A percentile compares a stretch with the other conserved stretches of the same genome.
These are phyloP conservation scores for Standfussiana lucernea DNA, from an alignment of 2,888 invertebrate species.

Conservation along the genomic window DNA sequence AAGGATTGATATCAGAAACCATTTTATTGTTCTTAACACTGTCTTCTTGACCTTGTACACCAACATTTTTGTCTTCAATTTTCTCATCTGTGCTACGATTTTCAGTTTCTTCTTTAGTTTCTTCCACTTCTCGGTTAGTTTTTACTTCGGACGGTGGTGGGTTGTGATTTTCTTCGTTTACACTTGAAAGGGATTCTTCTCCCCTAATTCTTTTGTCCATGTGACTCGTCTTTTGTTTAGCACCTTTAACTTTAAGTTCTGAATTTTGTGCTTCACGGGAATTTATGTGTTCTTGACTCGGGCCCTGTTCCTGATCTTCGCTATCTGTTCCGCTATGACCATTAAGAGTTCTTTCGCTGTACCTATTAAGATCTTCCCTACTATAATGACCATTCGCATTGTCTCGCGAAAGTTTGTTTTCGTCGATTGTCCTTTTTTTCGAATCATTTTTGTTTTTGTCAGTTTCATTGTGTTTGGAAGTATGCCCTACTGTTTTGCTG, in stretches of 20 bases:
- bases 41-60: neutral
- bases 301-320: neutral
- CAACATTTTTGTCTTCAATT: neutral
- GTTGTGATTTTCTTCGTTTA: neutral
- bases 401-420: neutral
- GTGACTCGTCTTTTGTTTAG: neutral
- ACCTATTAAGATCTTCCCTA: neutral
- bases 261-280: neutral
- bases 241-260: neutral
- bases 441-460: neutral
- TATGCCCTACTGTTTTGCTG: neutral
- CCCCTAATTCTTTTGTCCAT: neutral
- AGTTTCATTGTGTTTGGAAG: neutral
- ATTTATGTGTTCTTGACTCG: neutral
- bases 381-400: neutral
- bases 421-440: neutral
- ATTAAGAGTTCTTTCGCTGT: neutral
- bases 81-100: neutral
- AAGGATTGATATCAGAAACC: neutral
- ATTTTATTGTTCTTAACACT: constrained; percentile 5
- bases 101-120: neutral
- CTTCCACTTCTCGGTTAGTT: neutral
- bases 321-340: neutral
- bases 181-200: neutral
- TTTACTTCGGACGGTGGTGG: neutral